Evolutionary conservation across 2,113 vertebrate species (phyloP), one percentile per base, ranked within the genome.

Genomic region (Echinops telfairi): DNA sequence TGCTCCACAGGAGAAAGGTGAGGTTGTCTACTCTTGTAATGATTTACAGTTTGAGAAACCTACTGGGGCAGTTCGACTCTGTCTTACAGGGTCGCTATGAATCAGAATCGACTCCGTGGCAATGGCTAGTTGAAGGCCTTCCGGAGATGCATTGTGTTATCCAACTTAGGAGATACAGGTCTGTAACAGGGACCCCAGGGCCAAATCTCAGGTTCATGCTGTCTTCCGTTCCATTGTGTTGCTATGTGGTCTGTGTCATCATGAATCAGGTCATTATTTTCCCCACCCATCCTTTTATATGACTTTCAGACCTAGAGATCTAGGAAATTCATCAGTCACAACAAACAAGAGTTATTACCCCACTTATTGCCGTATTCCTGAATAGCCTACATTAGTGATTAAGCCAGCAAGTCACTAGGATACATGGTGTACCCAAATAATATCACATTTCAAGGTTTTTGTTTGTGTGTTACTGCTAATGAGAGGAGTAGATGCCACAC

Each of bases 281-380:
- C 4, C 31, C 17, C 19, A 33, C 82, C 4, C 75, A 22, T 15
- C 20, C 78, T 33, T 16, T 78, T 22, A 12, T 47, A 22, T 17
- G 27, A 36, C 57, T 91, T 81, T 89, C 73, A 57, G 43, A 31
- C 43, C 75, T 43, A 77, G 81, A 89, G 73, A 83, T 66, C 85
- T 77, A 71, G 88, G 70, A 71, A 85, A 87, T 15, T 27, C 31
- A 2, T 70, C 78, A 43, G 40, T 64, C 79, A 33, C 31, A 27
- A 36, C 53, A 77, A 53, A 53, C 47, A 53, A 53, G 53, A 27
- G 31, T 76, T 71, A 47, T 2, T 19, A 23, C 2, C 84, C 27
- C 66, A 62, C 43, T 64, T 27, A 0, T 12, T 43, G 25, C 15
- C 31, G 22, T 9, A 0, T 43, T 47, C 57, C 33, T 10, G 9